Conservation (phyloP, 2,113 vertebrate species). For the Scomber japonicus region DNA sequence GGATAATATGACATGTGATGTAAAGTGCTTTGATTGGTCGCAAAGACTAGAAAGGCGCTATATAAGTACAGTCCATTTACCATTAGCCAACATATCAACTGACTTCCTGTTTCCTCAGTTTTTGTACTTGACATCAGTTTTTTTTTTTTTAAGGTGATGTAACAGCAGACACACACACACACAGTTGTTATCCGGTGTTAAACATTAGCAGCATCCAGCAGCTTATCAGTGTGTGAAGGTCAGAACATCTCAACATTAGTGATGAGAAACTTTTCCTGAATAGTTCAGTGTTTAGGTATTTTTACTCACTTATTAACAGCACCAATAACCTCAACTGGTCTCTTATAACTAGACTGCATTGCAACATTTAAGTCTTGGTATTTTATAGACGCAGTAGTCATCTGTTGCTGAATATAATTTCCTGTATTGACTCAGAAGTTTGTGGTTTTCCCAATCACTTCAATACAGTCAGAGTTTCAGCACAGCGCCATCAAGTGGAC, state of each 20-base stretch:
- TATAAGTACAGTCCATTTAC: too few relatives aligned
- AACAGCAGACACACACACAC: neutral
- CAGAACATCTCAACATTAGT: neutral
- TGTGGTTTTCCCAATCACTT: too few relatives aligned
- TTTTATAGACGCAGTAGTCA: too few relatives aligned
- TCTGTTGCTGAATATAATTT: too few relatives aligned
- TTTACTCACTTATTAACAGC: constrained; percentile 3
- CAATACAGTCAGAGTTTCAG: neutral
- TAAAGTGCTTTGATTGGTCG: too few relatives aligned
- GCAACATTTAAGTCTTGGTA: too few relatives aligned
- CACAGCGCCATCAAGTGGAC: neutral
- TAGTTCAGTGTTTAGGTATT: neutral
- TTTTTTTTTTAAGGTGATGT: neutral
- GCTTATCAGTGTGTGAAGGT: constrained; percentile 46
- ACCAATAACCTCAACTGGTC: neutral
- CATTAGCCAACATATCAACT: too few relatives aligned
- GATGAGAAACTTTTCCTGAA: constrained; percentile 4
- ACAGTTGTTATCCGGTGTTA: constrained; percentile 26
- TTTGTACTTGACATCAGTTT: neutral
- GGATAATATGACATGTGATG: too few relatives aligned
- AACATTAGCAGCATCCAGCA: constrained; percentile 37
- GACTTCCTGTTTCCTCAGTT: neutral
- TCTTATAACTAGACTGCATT: too few relatives aligned
- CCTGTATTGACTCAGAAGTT: too few relatives aligned
- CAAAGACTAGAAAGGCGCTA: too few relatives aligned